Base-by-base conservation (phyloP, 2,888 invertebrate genomes). In the Nasonia oneida region DNA sequence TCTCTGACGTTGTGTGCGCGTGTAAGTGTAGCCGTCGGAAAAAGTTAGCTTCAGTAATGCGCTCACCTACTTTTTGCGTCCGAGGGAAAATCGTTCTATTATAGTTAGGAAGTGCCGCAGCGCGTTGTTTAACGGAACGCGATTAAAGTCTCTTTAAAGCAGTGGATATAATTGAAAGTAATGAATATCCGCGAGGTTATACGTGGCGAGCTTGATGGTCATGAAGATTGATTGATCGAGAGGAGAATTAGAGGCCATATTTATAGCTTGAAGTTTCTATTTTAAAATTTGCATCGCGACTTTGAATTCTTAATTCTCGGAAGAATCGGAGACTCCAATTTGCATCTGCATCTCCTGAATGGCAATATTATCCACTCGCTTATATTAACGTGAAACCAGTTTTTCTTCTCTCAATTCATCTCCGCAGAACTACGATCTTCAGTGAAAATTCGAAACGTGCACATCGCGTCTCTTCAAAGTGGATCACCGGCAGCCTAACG, bases 41-140 rank as follows among this genome's bases (percentile, higher is more conserved):
- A 67, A 67, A 67, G 67, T 67, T 67, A 67, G 67, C n/a, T 29
- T 67, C 33, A 67, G 15, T 5, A 67, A 67, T 67, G 67, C 67
- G 29, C 15, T 29, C 14, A 67, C 67, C 23, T 67, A 67, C 14
- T 29, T 67, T 29, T 67, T 67, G 3, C 33, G 2, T n/a, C 10
- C n/a, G 6, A 57, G n/a, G 57, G n/a, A n/a, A 57, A 57, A 57
- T n/a, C n/a, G 15, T 57, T 57, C 57, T 12, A 2, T 47, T 47
- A 42, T 42, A 12, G 12, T 2, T 47, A 47, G 47, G 18, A 53
- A 53, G 18, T 53, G 53, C 53, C 15, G 18, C 5, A 18, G 37
- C 64, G 23, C 23, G 3, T 12, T 23, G 10, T 64, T 64, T 64
- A 64, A 4, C 23, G 10, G 2, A 12, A 64, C 64, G 64, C n/a